A percentile compares a stretch with the other conserved stretches of the same genome.
Evolutionary conservation across 2,888 invertebrate species (phyloP).

Genomic region (Cylindroiulus punctatus): DNA sequence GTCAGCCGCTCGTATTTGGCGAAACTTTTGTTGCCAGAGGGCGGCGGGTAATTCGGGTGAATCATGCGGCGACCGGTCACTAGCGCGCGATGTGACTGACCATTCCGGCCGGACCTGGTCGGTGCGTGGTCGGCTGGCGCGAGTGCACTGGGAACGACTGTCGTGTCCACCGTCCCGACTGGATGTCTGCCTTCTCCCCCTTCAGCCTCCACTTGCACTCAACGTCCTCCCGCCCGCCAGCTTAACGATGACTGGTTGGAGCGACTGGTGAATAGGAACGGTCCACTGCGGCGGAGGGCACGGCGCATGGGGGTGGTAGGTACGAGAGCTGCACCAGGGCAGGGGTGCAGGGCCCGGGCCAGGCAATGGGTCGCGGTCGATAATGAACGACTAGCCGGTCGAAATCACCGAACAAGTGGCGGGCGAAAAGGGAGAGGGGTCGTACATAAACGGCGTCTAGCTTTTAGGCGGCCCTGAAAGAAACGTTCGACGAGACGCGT

Average conservation of each 20-base stretch:
- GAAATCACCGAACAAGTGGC: background rate
- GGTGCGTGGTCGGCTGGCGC: background rate
- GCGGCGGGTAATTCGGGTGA: slow-evolving; percentile 44
- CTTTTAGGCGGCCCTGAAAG: background rate
- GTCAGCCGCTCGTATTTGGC: background rate
- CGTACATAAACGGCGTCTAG: background rate
- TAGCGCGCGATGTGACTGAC: background rate
- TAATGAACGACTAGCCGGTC: background rate
- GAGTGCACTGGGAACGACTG: no score
- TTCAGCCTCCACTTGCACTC: slow-evolving; percentile 15
- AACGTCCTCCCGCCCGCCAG: slow-evolving; percentile 28
- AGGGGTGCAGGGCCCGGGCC: no score
- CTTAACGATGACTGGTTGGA: slow-evolving; percentile 44
- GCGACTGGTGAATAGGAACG: slow-evolving; percentile 22
- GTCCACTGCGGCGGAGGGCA: background rate
- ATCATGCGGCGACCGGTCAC: background rate
- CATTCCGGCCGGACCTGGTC: background rate
- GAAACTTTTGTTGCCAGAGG: slow-evolving; percentile 53
- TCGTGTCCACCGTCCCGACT: background rate
- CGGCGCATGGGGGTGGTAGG: background rate
- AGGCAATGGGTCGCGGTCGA: no score
- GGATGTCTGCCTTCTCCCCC: slow-evolving; percentile 3
- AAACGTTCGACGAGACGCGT: background rate
- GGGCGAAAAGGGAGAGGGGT: background rate
- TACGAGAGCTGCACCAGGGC: background rate